Percentiles rank a stretch among this genome's conserved stretches.
phyloP scores from a whole-genome alignment of 2,797 vertebrate species.

The Mus caroli region DNA sequence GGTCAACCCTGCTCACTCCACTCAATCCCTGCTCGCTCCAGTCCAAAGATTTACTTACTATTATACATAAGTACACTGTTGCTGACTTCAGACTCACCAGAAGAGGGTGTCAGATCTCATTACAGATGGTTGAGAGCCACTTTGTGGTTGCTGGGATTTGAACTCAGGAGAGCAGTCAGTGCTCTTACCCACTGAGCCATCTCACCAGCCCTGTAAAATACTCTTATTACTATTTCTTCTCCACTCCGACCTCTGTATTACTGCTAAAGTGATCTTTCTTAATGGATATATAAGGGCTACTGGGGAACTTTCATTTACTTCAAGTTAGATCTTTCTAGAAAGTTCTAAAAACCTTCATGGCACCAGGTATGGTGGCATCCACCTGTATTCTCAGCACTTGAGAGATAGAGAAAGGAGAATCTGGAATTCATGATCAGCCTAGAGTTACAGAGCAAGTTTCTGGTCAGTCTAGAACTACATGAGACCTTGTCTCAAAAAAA shows the following conservation, averaged over 20 bases:
- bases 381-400: neutral
- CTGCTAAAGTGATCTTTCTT: constrained; percentile 50
- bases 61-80: no score
- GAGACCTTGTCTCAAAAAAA: neutral
- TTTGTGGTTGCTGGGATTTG: no score
- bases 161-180: no score
- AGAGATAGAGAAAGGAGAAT: neutral
- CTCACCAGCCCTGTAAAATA: neutral
- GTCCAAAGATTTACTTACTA: no score
- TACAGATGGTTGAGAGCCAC: no score
- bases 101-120: no score
- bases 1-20: no score
- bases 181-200: no score
- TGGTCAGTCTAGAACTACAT: neutral
- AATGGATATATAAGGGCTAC: neutral
- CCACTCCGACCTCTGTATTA: neutral
- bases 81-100: no score
- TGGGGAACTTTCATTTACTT: neutral
- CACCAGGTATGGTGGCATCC: neutral
- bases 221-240: neutral
- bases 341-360: neutral
- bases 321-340: neutral
- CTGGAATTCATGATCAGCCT: neutral
- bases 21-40: no score
- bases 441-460: neutral